Evolutionary conservation across 1,140 invertebrate genomes (phyloP).

Genomic region (Eufriesea mexicana): DNA sequence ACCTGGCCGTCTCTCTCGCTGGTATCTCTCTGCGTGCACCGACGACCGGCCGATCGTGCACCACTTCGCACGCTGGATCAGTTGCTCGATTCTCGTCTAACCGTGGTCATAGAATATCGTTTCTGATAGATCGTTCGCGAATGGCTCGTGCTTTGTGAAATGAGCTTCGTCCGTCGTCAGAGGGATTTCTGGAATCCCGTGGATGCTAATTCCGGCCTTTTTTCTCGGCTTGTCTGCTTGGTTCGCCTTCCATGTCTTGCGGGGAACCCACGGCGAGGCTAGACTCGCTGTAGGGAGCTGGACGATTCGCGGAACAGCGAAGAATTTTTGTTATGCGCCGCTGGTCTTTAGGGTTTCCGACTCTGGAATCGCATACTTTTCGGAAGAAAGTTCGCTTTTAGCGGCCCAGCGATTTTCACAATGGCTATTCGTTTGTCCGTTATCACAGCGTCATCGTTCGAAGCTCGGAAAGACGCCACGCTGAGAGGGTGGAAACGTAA

Average conservation of each 20-base stretch:
- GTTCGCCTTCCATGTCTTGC: not conserved
- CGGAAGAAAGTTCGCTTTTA: not conserved
- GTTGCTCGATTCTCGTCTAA: slow-evolving; percentile 11
- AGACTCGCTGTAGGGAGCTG: not conserved
- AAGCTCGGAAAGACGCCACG: not conserved
- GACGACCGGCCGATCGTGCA: slow-evolving; percentile 25
- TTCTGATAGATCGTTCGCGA: too few species aligned
- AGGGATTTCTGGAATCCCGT: not conserved
- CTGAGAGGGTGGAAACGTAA: too few species aligned
- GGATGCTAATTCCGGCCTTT: not conserved
- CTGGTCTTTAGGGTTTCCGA: not conserved
- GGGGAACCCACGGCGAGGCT: not conserved
- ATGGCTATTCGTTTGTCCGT: not conserved
- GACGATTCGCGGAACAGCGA: not conserved
- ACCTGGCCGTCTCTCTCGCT: not conserved
- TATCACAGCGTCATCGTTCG: not conserved
- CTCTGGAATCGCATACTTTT: not conserved
- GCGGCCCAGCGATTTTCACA: not conserved
- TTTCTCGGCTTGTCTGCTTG: not conserved
- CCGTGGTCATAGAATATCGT: too few species aligned
- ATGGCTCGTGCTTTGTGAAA: not conserved
- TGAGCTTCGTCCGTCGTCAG: not conserved
- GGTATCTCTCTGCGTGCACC: not conserved
- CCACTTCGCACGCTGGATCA: slow-evolving; percentile 25
- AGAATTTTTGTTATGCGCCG: slow-evolving; percentile 16